phyloP scores from a whole-genome alignment of 2,113 vertebrate genomes.

The Anguilla japonica region DNA sequence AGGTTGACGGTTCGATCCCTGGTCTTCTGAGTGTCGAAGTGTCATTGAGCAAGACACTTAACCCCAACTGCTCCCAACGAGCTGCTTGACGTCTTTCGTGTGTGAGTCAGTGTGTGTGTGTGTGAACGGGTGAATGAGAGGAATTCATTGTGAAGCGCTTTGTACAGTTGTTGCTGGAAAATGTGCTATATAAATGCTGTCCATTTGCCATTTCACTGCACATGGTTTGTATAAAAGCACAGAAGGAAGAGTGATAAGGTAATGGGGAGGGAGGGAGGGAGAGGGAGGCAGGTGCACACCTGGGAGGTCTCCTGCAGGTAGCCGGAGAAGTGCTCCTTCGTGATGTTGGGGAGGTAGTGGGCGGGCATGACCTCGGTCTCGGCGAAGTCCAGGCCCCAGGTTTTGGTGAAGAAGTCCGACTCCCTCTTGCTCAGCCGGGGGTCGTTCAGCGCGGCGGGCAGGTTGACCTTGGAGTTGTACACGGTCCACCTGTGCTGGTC shows the following conservation, averaged over 20 bases:
- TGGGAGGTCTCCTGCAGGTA: slow-evolving; percentile 88
- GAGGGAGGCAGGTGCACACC: slow-evolving; percentile 64
- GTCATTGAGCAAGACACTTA: too few species aligned
- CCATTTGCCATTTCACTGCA: too few species aligned
- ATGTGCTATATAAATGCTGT: too few species aligned
- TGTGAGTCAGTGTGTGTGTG: too few species aligned
- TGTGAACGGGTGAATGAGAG: too few species aligned
- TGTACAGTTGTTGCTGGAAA: too few species aligned
- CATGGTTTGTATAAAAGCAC: neutral
- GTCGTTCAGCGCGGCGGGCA: slow-evolving; percentile 95
- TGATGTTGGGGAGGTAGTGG: slow-evolving; percentile 91
- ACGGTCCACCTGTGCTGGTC: slow-evolving; percentile 96
- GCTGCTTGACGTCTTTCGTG: too few species aligned
- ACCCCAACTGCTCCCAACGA: too few species aligned
- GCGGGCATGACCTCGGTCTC: slow-evolving; percentile 92
- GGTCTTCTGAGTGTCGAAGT: too few species aligned
- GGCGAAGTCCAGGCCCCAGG: slow-evolving; percentile 95
- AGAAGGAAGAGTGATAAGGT: neutral
- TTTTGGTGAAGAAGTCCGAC: slow-evolving; percentile 99
- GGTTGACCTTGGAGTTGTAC: slow-evolving; percentile 98
- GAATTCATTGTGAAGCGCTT: too few species aligned
- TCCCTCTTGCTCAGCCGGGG: slow-evolving; percentile 95
- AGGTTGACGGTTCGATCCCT: too few species aligned
- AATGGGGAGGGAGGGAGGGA: neutral
- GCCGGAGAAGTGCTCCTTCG: slow-evolving; percentile 83